These are phyloP conservation scores for Scaeva pyrastri DNA, from an alignment of 2,888 invertebrate species.

Conservation along the genomic window DNA sequence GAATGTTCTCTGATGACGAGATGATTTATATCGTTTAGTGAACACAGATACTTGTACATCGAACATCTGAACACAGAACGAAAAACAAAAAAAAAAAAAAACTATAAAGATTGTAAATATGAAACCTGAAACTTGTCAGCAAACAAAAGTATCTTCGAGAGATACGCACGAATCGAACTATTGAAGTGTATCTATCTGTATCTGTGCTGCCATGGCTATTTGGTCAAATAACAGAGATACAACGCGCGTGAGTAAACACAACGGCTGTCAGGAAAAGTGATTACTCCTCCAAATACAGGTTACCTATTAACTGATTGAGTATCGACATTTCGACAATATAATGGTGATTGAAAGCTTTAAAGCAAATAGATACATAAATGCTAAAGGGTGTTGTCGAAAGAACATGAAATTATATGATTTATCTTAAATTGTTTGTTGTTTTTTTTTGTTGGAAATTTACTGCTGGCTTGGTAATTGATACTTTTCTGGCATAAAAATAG, in stretches of 20 bases:
- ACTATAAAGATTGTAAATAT: constrained; percentile 25
- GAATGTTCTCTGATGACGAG: constrained; percentile 4
- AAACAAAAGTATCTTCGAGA: constrained; percentile 57
- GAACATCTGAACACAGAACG: constrained; percentile 15
- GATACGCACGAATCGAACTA: constrained; percentile 52
- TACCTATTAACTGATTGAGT: constrained; percentile 45
- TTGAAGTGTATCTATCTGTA: constrained; percentile 56
- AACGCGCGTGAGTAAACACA: constrained; percentile 69
- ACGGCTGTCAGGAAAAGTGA: constrained; percentile 66
- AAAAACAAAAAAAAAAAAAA: constrained; percentile 18
- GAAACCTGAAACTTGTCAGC: constrained; percentile 67
- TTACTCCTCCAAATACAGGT: constrained; percentile 56
- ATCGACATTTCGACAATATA: constrained; percentile 42
- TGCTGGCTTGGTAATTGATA: neutral
- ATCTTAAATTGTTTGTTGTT: too few relatives aligned
- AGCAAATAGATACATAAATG: constrained; percentile 28
- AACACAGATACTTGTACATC: constrained; percentile 26
- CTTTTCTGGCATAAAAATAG: too few relatives aligned
- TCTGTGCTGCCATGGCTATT: constrained; percentile 29
- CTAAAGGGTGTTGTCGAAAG: constrained; percentile 29
- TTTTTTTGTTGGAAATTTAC: too few relatives aligned
- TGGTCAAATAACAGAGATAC: constrained; percentile 47
- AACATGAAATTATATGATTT: too few relatives aligned
- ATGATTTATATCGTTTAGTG: constrained; percentile 46
- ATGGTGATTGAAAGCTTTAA: constrained; percentile 42